phyloP scores from a whole-genome alignment of 2,113 vertebrate species.

The Aspiorhynchus laticeps region DNA sequence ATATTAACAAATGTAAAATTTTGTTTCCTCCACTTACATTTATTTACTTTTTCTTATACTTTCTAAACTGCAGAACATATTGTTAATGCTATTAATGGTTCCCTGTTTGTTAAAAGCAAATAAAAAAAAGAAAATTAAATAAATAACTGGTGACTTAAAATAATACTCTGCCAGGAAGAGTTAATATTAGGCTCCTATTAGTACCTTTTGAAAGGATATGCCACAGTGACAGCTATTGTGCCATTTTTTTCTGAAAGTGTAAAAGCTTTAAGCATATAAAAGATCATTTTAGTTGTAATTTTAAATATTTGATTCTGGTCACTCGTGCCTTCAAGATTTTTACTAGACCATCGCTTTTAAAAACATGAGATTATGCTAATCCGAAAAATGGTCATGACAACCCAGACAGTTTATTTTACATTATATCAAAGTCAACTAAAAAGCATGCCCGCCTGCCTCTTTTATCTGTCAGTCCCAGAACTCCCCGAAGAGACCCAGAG shows the following conservation, averaged over 20 bases:
- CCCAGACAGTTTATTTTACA: not conserved
- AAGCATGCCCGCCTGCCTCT: not conserved
- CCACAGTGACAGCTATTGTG: not conserved
- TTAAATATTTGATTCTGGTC: conserved; percentile 10
- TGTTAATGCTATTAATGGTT: too few relatives aligned
- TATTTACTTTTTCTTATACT: too few relatives aligned
- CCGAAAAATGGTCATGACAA: not conserved
- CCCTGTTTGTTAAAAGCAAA: too few relatives aligned
- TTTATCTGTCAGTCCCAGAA: conserved; percentile 14
- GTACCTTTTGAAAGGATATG: too few relatives aligned
- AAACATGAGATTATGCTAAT: conserved; percentile 2
- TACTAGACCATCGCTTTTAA: not conserved
- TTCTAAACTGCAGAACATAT: too few relatives aligned
- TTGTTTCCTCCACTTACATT: too few relatives aligned
- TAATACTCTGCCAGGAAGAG: too few relatives aligned
- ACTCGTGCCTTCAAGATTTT: not conserved
- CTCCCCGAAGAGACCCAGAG: not conserved
- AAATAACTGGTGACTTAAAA: too few relatives aligned
- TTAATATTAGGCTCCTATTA: too few relatives aligned
- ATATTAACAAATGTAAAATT: too few relatives aligned
- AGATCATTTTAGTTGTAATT: not conserved
- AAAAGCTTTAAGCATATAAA: not conserved
- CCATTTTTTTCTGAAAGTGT: not conserved
- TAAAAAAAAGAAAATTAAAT: too few relatives aligned
- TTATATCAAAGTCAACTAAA: not conserved